Evolutionary conservation across 2,888 invertebrate species (phyloP), one percentile per base, ranked within the genome.

Genomic region (Patella ulyssiponensis): DNA sequence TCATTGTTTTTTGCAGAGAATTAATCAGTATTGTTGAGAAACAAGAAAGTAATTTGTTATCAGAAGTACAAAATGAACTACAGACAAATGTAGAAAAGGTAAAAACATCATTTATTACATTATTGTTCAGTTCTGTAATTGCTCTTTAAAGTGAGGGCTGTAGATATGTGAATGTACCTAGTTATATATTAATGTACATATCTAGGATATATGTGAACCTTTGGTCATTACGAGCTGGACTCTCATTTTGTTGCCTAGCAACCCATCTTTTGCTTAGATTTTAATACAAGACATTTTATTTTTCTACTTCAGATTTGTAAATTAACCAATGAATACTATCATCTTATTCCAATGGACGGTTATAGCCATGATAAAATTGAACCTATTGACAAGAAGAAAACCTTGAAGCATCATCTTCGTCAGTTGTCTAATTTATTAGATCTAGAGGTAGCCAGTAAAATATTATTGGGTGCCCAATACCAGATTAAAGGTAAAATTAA

Each of bases 321-420:
- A 58, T 84, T 93, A 72, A 92, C 92, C 73, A 93, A 92, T 86
- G 91, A 93, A 78, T 93, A 92, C 86, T 93, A 92, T 86, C 88
- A 91, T 74, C 84, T 92, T 56, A 88, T 93, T 56, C 93, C 93
- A 23, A 85, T 88, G 58, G 88, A 90, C 56, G 93, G 93, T 17
- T 93, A 89, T 82, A 90, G 91, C 27, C 90, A 88, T 83, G 92
- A 92, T 79, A 87, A 88, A 77, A 86, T 93, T 17, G 85, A 84
- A 52, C 92, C 93, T 11, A 88, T 93, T 2, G 86, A 89, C 71
- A 83, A 86, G 69, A 81, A 85, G 73, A 74, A 86, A 33, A 83
- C 83, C 51, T 85, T 93, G 51, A 86, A 90, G 74, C 75, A 86
- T 9, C 89, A 92, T 75, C 81, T 90, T 79, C 83, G 88, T 54